Base-by-base conservation (phyloP, 2,113 vertebrate genomes). In the Macrotis lagotis region DNA sequence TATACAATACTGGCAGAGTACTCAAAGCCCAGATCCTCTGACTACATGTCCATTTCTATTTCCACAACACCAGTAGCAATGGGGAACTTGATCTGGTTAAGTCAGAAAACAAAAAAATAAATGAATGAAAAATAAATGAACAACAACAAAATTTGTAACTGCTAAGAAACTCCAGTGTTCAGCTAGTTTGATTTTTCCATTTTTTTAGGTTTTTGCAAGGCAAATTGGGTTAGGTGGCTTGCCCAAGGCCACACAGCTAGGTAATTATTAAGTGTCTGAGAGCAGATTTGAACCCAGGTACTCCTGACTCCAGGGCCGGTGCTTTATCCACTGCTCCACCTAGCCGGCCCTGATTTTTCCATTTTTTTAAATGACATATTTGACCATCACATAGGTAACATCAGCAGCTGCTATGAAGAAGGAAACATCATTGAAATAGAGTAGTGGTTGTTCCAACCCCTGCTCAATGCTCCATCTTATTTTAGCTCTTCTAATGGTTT, bases 401-500 rank as follows among this genome's bases (percentile, higher is more conserved):
- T 25, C 49, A n/a, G 48, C 50, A 92, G 96, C 93, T 95, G 47
- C 10, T 91, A 95, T 49, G 96, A 94, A 93, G 50, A 96, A 37
- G 91, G 93, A 91, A 83, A 95, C 95, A 53, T 93, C 47, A 53
- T 74, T 89, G 89, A 95, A 92, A 88, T 25, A 92, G 50, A 94
- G 52, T 92, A 94, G 50, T 88, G 91, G 50, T 83, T 48, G 66
- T 31, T 19, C 48, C 90, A 49, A 51, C 48, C 88, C 52, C 66
- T 93, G 89, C 48, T 31, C 52, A 90, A 48, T 92, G 93, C 89
- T 97, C 49, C 59, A 96, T 98, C 95, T 95, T 97, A 83, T 93
- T 95, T 95, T 94, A 95, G 59, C 48, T 96, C 47, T 95, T 91
- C 96, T 96, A 95, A 96, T 96, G 94, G 92, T 96, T 97, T 96